Evolutionary conservation across 2,888 invertebrate species (phyloP), one percentile per base, ranked within the genome.

Genomic region (Galeruca laticollis): DNA sequence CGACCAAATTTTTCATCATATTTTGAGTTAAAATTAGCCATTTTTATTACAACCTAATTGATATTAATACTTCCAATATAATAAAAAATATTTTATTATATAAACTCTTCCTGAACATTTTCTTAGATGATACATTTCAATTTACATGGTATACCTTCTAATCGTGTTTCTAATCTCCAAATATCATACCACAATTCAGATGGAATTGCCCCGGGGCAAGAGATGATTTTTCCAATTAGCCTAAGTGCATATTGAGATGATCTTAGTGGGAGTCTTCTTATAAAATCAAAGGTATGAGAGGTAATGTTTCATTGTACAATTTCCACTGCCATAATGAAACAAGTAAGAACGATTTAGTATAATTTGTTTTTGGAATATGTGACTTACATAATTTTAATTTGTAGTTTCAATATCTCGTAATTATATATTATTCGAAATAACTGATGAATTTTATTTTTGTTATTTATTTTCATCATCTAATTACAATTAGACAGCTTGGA

Each of bases 271-370:
- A 56, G 56, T 56, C 15, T 6, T 13, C 9, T 56, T 31, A 56
- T 56, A 56, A 31, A 52, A 77, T 77, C 75, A 73, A 75, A 73
- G 75, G 69, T 68, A 76, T 73, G 59, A 59, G 62, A 70, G 71
- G 68, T 73, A 76, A 73, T 68, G 68, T 52, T 75, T 60, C 47
- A 43, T 26, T 21, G 13, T 13, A 21, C 1, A 15, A 5, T 60
- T 20, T 13, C 13, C 26, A 43, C 21, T 61, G 73, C 68, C 73
- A 76, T 65, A 70, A 78, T 78, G 78, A 75, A 72, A 68, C 74
- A 74, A 76, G 78, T 78, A 76, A 78, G 77, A 54, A 40, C 60
- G 1, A 33, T 15, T 64, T 61, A 33, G 37, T 37, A 5, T 37
- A 15, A 47, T 51, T 59, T 37, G 51, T 57, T 40, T 35, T n/a